Evolutionary conservation across 2,888 invertebrate genomes (phyloP).

Genomic region (Rhingia rostrata): DNA sequence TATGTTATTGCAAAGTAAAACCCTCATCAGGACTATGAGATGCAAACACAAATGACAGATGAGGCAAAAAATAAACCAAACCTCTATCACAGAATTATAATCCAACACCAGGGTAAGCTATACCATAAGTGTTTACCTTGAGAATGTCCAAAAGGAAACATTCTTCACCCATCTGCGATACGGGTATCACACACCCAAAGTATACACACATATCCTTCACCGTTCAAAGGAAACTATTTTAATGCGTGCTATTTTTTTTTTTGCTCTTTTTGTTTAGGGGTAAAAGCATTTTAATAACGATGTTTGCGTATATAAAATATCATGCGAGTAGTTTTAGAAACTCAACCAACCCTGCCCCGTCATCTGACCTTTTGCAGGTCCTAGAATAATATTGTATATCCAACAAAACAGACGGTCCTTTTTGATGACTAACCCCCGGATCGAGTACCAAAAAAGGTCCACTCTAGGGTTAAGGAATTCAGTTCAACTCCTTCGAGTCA

Average conservation of each 20-base stretch:
- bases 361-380: conserved; percentile 40
- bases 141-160: conserved; percentile 23
- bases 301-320: conserved; percentile 63
- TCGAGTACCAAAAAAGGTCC: conserved; percentile 39
- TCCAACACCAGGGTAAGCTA: conserved; percentile 16
- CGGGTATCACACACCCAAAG: conserved; percentile 19
- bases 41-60: conserved; percentile 24
- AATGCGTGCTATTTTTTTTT: background rate
- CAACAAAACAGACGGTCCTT: background rate
- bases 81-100: conserved; percentile 13
- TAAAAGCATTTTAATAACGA: conserved; percentile 58
- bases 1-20: conserved; percentile 30
- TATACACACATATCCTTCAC: background rate
- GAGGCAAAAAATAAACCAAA: background rate
- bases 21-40: conserved; percentile 38
- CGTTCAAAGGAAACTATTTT: conserved; percentile 39
- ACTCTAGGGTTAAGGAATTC: conserved; percentile 1
- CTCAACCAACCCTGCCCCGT: background rate
- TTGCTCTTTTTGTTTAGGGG: background rate
- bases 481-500: conserved; percentile 5
- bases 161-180: background rate
- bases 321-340: conserved; percentile 28
- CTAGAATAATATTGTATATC: conserved; percentile 49
- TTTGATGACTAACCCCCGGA: conserved; percentile 12
- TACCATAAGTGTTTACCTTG: conserved; percentile 45